These are phyloP conservation scores for Cephus sareptanus DNA, from an alignment of 2,888 invertebrate species.

Conservation along the genomic window DNA sequence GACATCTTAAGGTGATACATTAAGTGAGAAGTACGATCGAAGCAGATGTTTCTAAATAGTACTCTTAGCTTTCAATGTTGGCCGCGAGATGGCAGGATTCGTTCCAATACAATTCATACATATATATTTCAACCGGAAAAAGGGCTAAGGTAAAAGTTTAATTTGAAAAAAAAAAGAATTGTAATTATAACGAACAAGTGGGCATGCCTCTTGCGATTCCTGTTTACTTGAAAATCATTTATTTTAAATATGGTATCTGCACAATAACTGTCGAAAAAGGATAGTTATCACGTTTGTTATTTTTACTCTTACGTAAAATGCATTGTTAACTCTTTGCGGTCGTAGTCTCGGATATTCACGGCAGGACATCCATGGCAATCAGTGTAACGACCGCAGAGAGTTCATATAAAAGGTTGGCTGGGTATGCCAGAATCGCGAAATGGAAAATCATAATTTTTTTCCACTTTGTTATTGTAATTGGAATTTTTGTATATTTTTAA, in stretches of 20 bases:
- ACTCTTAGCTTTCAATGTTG: not conserved
- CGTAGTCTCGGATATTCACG: no score
- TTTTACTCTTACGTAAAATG: not conserved
- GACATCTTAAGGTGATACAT: not conserved
- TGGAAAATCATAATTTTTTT: not conserved
- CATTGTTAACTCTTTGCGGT: not conserved
- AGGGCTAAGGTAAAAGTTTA: not conserved
- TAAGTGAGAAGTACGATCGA: not conserved
- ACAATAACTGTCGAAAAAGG: not conserved
- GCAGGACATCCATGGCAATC: no score
- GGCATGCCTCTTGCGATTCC: not conserved
- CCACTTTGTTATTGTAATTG: not conserved
- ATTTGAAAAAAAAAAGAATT: not conserved
- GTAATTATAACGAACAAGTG: not conserved
- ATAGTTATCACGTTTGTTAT: not conserved
- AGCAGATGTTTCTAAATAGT: not conserved
- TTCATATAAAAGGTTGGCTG: not conserved
- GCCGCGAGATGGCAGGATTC: not conserved
- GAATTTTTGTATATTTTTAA: no score
- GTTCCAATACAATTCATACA: not conserved
- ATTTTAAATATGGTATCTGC: not conserved
- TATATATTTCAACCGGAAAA: not conserved
- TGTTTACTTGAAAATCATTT: not conserved
- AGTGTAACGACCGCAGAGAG: no score
- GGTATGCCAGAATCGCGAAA: not conserved